Evolutionary conservation across 2,888 invertebrate genomes (phyloP), one percentile per base, ranked within the genome.

Genomic region (Brenthis hecate): DNA sequence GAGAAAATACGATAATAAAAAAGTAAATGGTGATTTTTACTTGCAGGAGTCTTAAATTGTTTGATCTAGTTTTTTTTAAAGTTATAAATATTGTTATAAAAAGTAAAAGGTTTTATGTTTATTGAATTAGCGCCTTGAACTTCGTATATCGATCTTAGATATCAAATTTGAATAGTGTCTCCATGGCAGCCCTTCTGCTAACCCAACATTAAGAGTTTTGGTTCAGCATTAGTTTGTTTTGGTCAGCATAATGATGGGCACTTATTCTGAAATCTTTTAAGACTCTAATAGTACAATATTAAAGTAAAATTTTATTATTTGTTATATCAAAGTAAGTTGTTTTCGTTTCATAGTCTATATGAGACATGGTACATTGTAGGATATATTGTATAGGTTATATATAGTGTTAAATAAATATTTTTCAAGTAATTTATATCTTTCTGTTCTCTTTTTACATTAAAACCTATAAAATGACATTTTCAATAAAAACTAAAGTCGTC

Each of bases 261-360:
- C 14, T 28, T 14, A 13, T 56, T 56, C 11, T 36, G 13, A 36
- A 56, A 13, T 56, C 56, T 16, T 16, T 16, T 36, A 16, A 16
- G 16, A 36, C 32, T n/a, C 19, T 51, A 48, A 60, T 19, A 54
- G 48, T 56, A 60, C 11, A 19, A 32, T 56, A 56, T 66, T 56
- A n/a, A 50, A 55, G 6, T 50, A 48, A 55, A 32, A 8, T 43
- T 43, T 43, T 43, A 43, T 43, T 53, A 55, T 66, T 63, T 28
- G 56, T 66, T 32, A 53, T 23, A 47, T 43, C 6, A n/a, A 51
- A 58, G 43, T 70, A 50, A 57, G 43, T 70, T 70, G 68, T 72
- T 72, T 72, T 68, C 48, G 65, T 72, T 72, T 54, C 51, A 68
- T 70, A 72, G 65, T 70, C 65, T 72, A 62, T 70, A 16, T 51